Percentiles rank a stretch among this genome's conserved stretches.
Conservation (phyloP, 2,888 invertebrate genomes). For the Timandra comae region DNA sequence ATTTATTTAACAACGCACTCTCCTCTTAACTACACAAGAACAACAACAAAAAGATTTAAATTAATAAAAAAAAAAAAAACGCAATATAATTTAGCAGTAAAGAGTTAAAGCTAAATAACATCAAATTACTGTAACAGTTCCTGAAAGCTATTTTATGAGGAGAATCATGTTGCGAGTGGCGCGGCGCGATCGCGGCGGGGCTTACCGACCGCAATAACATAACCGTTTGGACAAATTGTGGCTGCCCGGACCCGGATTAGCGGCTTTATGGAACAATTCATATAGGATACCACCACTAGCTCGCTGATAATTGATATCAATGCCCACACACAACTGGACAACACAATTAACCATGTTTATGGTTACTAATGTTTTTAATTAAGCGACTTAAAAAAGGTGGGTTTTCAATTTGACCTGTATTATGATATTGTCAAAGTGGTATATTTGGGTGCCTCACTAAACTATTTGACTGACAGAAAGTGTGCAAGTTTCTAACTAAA, state of each 20-base stretch:
- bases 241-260: slow-evolving; percentile 64
- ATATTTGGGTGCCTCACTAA: too few relatives aligned
- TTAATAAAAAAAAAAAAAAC: neutral
- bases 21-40: too few relatives aligned
- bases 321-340: slow-evolving; percentile 36
- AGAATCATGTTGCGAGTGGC: slow-evolving; percentile 53
- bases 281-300: slow-evolving; percentile 47
- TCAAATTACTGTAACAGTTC: slow-evolving; percentile 38
- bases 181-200: slow-evolving; percentile 40
- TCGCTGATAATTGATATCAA: slow-evolving; percentile 72
- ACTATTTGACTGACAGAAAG: too few relatives aligned
- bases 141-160: slow-evolving; percentile 48
- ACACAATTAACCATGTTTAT: slow-evolving; percentile 52
- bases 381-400: too few relatives aligned
- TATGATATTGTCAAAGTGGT: too few relatives aligned
- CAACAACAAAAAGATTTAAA: neutral
- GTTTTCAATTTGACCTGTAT: too few relatives aligned
- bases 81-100: neutral
- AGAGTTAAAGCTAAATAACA: slow-evolving; percentile 7
- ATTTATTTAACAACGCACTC: too few relatives aligned
- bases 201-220: slow-evolving; percentile 73
- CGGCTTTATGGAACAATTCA: slow-evolving; percentile 69
- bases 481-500: too few relatives aligned
- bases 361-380: too few relatives aligned
- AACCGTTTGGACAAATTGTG: slow-evolving; percentile 74